A percentile compares a stretch with the other conserved stretches of the same genome.
phyloP scores from a whole-genome alignment of 2,113 vertebrate species.

The Sinocyclocheilus rhinocerous region DNA sequence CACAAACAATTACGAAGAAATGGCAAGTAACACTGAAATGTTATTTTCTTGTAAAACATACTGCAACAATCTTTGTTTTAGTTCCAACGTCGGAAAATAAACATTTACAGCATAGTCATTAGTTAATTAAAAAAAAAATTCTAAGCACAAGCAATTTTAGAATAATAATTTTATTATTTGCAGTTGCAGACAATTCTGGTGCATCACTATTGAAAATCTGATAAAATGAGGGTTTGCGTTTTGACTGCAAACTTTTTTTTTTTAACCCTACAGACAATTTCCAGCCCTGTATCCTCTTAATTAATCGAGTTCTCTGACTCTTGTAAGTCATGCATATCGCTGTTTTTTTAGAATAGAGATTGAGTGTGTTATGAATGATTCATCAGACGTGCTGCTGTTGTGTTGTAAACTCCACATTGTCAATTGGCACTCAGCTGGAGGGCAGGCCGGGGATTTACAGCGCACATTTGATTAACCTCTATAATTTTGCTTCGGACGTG shows the following conservation, averaged over 20 bases:
- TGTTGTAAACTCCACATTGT: neutral
- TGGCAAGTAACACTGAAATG: neutral
- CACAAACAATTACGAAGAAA: neutral
- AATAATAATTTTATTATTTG: no score
- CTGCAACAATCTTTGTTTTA: no score
- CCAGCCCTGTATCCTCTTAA: neutral
- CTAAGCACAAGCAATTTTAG: neutral
- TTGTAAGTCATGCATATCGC: neutral
- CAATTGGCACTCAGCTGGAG: conserved; percentile 12
- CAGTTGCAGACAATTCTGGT: neutral
- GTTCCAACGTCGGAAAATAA: no score
- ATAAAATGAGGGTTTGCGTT: neutral
- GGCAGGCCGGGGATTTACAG: conserved; percentile 47
- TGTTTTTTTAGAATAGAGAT: neutral
- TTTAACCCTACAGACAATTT: neutral
- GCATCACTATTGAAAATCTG: neutral
- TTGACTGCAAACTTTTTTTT: neutral
- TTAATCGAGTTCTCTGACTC: neutral
- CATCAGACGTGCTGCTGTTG: conserved; percentile 7
- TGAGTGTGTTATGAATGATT: conserved; percentile 45
- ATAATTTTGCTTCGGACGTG: conserved; percentile 48
- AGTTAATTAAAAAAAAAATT: neutral
- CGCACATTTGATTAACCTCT: conserved; percentile 53
- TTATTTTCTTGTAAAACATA: no score
- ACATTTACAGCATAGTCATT: no score